Evolutionary conservation across 2,888 invertebrate species (phyloP), one percentile per base, ranked within the genome.

Genomic region (Siphlonurus alternatus): DNA sequence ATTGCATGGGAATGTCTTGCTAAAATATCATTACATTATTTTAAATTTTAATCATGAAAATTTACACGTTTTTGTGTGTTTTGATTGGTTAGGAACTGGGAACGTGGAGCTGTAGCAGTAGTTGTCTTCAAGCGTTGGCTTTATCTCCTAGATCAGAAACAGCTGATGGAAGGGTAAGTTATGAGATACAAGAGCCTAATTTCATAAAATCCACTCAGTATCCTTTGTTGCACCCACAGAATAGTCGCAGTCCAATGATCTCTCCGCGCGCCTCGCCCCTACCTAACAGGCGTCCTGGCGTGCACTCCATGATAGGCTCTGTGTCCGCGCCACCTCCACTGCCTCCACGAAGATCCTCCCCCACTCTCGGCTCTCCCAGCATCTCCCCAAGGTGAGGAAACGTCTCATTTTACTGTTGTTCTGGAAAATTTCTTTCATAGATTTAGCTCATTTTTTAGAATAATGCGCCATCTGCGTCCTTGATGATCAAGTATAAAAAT

Each of bases 231-330:
- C 60, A 25, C 63, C 69, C 71, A 25, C 70, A 80, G 78, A 75
- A 74, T 60, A 78, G 78, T 59, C 75, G 79, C 65, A 81, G 80
- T 71, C 81, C 81, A 1, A 77, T 80, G 76, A 78, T 80, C 67
- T 82, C 82, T 10, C 83, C 83, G 1, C 76, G 81, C 65, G 79
- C 79, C 66, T 83, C 83, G 53, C 83, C 83, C 1, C 76, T 79
- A 64, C 72, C 73, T 53, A 66, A 72, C 24, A 71, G 79, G 20
- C 72, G 77, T 53, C 56, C 63, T 1, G 62, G 53, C 20, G 19
- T 63, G 5, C 38, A 38, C 38, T 38, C 38, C 38, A 38, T 20
- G n/a, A 77, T 74, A 2, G 71, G 71, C 18, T 67, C 61, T 19
- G 66, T 67, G n/a, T 64, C 64, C 10, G 65, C 73, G 59, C 74